Percentiles rank a stretch among this genome's conserved stretches.
These are phyloP conservation scores for Cheilosia scutellata DNA, from an alignment of 2,888 invertebrate genomes.

Conservation along the genomic window DNA sequence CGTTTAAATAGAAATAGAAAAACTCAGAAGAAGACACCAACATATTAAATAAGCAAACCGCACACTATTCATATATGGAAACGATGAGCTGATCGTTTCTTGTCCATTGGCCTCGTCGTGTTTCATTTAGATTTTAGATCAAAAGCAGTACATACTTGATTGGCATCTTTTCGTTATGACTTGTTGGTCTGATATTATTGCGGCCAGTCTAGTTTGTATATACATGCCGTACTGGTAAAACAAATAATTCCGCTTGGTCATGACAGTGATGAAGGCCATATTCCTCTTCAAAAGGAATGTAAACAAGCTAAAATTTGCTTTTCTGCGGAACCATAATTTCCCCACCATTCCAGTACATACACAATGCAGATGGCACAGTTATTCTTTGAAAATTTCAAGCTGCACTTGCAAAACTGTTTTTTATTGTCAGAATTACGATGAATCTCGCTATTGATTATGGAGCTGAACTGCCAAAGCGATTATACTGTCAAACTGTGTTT, in stretches of 20 bases:
- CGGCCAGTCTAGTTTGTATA: background rate
- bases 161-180: background rate
- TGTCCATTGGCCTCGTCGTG: too few relatives aligned
- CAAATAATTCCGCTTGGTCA: background rate
- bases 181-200: background rate
- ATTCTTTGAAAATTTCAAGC: background rate
- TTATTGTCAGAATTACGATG: background rate
- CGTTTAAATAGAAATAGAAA: too few relatives aligned
- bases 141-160: too few relatives aligned
- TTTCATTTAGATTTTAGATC: too few relatives aligned
- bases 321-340: background rate
- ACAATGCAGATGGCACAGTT: background rate
- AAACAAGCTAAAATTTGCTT: background rate
- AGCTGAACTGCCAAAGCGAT: background rate
- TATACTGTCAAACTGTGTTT: background rate
- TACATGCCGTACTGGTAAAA: background rate
- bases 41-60: too few relatives aligned
- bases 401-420: background rate
- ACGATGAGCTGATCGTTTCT: too few relatives aligned
- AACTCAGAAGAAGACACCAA: too few relatives aligned
- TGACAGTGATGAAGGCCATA: background rate
- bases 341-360: background rate
- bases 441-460: background rate
- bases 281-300: background rate
- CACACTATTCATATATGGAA: too few relatives aligned